Percentiles rank a stretch among this genome's conserved stretches.
Evolutionary conservation across 2,888 invertebrate genomes (phyloP).

Genomic region (Unio pictorum): DNA sequence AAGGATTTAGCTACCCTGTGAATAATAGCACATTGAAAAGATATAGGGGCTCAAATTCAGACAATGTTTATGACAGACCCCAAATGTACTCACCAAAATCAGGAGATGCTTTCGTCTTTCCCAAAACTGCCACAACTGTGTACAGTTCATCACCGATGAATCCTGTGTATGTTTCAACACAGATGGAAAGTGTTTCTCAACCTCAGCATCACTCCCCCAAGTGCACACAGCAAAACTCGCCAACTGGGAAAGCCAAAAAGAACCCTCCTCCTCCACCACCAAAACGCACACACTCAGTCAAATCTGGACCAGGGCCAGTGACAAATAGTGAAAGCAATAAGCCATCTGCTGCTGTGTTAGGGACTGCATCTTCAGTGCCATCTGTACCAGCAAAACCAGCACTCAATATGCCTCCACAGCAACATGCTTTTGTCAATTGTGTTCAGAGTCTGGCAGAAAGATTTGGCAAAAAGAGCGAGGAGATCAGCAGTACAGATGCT

Average conservation of each 20-base stretch:
- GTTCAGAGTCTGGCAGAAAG: slow-evolving; percentile 63
- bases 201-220: slow-evolving; percentile 44
- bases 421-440: slow-evolving; percentile 71
- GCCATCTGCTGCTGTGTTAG: slow-evolving; percentile 12
- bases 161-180: slow-evolving; percentile 43
- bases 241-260: slow-evolving; percentile 46
- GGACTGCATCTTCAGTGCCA: slow-evolving; percentile 23
- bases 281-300: slow-evolving; percentile 72
- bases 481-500: slow-evolving; percentile 52
- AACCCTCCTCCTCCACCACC: slow-evolving; percentile 74
- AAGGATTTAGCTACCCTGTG: slow-evolving; percentile 34
- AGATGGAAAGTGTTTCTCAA: slow-evolving; percentile 32
- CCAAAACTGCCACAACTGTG: slow-evolving; percentile 23
- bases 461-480: slow-evolving; percentile 64
- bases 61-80: slow-evolving; percentile 61
- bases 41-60: slow-evolving; percentile 24
- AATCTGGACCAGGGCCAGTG: slow-evolving; percentile 12
- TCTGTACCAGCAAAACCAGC: slow-evolving; percentile 39
- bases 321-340: background rate
- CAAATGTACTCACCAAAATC: slow-evolving; percentile 37
- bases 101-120: slow-evolving; percentile 25
- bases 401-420: slow-evolving; percentile 36
- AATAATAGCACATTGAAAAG: slow-evolving; percentile 38
- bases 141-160: slow-evolving; percentile 23
- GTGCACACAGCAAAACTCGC: slow-evolving; percentile 25